A percentile compares a stretch with the other conserved stretches of the same genome.
phyloP scores from a whole-genome alignment of 2,113 vertebrate genomes.

The Hyla sarda region DNA sequence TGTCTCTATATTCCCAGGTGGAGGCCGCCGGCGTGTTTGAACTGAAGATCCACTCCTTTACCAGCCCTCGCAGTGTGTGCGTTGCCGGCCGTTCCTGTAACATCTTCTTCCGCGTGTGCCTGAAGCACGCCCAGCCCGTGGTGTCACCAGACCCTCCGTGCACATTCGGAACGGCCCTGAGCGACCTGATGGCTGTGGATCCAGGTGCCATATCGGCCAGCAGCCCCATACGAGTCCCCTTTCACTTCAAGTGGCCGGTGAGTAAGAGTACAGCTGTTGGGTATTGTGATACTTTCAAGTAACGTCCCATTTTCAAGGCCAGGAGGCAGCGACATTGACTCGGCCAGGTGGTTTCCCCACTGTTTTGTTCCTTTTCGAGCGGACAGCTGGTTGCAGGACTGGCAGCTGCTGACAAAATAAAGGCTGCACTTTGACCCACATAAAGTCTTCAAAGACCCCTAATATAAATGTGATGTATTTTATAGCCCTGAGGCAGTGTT shows the following conservation, averaged over 20 bases:
- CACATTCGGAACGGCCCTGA: conserved; percentile 79
- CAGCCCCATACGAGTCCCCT: conserved; percentile 76
- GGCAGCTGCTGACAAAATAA: conserved; percentile 38
- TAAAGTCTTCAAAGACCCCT: background rate
- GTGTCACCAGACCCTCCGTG: conserved; percentile 80
- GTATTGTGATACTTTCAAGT: conserved; percentile 12
- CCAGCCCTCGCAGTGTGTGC: conserved; percentile 67
- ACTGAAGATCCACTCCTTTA: conserved; percentile 84
- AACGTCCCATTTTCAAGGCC: conserved; percentile 14
- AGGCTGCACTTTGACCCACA: background rate
- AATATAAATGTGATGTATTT: background rate
- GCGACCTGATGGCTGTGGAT: conserved; percentile 70
- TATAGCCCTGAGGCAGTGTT: no score
- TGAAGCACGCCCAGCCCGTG: conserved; percentile 80
- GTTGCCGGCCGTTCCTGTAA: conserved; percentile 71
- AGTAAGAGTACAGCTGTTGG: conserved; percentile 60
- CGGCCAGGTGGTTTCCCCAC: background rate
- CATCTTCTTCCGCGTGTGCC: conserved; percentile 86
- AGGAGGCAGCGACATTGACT: conserved; percentile 20
- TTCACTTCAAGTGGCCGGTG: conserved; percentile 88
- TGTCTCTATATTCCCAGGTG: conserved; percentile 66
- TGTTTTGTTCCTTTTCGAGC: background rate
- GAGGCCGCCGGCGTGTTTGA: conserved; percentile 82
- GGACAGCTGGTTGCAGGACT: background rate
- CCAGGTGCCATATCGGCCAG: conserved; percentile 70